Percentiles rank a stretch among this genome's conserved stretches.
Conservation (phyloP, 2,888 invertebrate species). For the Uropetala carovei region DNA sequence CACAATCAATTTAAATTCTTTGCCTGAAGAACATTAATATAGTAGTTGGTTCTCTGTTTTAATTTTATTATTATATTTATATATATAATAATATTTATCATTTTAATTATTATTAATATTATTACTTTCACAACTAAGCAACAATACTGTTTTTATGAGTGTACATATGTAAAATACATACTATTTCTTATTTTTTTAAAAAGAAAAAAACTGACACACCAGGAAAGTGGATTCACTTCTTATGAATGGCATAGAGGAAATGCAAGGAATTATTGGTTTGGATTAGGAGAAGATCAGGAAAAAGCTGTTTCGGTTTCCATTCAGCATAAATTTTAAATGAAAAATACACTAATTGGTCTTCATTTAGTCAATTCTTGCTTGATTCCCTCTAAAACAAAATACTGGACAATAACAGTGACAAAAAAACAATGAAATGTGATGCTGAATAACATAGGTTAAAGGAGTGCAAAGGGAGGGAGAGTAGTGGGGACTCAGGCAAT, state of each 20-base stretch:
- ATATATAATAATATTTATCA: slow-evolving; percentile 66
- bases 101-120: slow-evolving; percentile 72
- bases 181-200: slow-evolving; percentile 62
- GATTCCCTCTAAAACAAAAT: slow-evolving; percentile 50
- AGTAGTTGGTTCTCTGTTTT: slow-evolving; percentile 72
- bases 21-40: slow-evolving; percentile 75
- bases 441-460: slow-evolving; percentile 26
- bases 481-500: slow-evolving; percentile 48
- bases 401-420: slow-evolving; percentile 58
- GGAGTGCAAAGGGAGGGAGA: slow-evolving; percentile 51
- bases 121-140: slow-evolving; percentile 74
- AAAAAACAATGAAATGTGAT: slow-evolving; percentile 52
- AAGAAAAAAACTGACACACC: slow-evolving; percentile 59
- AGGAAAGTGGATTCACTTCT: slow-evolving; percentile 61
- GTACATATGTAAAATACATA: slow-evolving; percentile 65
- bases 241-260: slow-evolving; percentile 60
- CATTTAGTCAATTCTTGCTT: slow-evolving; percentile 60
- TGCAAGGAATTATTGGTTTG: slow-evolving; percentile 60
- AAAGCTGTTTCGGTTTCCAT: slow-evolving; percentile 49
- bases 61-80: slow-evolving; percentile 71
- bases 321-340: slow-evolving; percentile 38
- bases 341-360: slow-evolving; percentile 58
- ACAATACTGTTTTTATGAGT: slow-evolving; percentile 72
- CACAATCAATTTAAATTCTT: slow-evolving; percentile 65
- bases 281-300: slow-evolving; percentile 49